These are phyloP conservation scores for Melanophora roralis DNA, from an alignment of 2,888 invertebrate genomes.

Conservation along the genomic window DNA sequence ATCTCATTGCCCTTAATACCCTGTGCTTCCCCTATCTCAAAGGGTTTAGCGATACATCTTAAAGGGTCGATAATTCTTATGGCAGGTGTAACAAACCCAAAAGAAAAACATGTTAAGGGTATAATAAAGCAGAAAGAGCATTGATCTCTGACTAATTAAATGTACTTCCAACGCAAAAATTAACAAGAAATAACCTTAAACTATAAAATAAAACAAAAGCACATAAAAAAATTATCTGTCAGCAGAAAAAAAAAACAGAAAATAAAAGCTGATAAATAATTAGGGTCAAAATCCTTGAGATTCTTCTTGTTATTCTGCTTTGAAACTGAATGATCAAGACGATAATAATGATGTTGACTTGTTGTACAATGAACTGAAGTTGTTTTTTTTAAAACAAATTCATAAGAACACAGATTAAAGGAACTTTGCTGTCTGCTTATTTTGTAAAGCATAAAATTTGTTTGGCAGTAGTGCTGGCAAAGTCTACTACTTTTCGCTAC, in stretches of 20 bases:
- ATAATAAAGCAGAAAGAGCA: slow-evolving; percentile 14
- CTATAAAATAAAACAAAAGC: slow-evolving; percentile 22
- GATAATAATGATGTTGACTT: slow-evolving; percentile 13
- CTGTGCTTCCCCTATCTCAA: no score
- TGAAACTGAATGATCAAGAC: slow-evolving; percentile 2
- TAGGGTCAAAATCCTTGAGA: slow-evolving; percentile 75
- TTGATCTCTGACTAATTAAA: slow-evolving; percentile 4
- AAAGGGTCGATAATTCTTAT: no score
- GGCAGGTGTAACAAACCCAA: no score
- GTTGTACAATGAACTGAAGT: slow-evolving; percentile 25
- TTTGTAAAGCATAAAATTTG: background rate
- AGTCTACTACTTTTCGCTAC: no score
- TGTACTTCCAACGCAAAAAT: background rate
- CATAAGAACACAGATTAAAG: slow-evolving; percentile 4
- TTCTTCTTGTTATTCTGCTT: slow-evolving; percentile 73
- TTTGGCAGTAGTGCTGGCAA: no score
- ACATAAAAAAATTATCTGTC: slow-evolving; percentile 17
- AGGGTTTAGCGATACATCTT: no score
- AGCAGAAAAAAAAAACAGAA: slow-evolving; percentile 1
- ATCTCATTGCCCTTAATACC: no score
- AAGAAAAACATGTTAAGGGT: background rate
- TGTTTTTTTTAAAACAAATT: background rate
- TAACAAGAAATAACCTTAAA: slow-evolving; percentile 22
- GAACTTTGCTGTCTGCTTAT: background rate
- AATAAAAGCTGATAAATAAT: slow-evolving; percentile 61